phyloP scores from a whole-genome alignment of 1,140 invertebrate species.

The Epicauta chinensis region DNA sequence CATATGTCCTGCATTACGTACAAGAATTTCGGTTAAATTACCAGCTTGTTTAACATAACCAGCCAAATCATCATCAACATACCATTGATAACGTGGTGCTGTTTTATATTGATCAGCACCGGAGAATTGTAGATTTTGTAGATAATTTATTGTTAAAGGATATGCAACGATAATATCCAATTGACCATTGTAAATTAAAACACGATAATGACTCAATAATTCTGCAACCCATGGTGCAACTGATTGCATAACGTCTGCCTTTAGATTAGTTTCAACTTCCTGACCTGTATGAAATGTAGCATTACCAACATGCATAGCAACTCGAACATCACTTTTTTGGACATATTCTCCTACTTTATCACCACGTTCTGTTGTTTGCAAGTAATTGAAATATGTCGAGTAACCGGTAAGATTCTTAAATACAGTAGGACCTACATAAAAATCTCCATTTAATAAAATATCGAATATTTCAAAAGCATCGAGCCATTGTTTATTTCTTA shows the following conservation, averaged over 20 bases:
- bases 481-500: constrained; percentile 54
- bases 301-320: constrained; percentile 48
- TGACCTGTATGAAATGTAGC: constrained; percentile 45
- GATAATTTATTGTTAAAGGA: constrained; percentile 65
- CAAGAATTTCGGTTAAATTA: constrained; percentile 69
- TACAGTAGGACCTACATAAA: constrained; percentile 45
- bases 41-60: constrained; percentile 65
- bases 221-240: constrained; percentile 68
- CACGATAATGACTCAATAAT: constrained; percentile 59
- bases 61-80: constrained; percentile 58
- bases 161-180: constrained; percentile 81
- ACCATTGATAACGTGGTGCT: constrained; percentile 58
- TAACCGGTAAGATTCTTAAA: constrained; percentile 66
- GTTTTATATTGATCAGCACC: constrained; percentile 55
- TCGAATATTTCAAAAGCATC: constrained; percentile 63
- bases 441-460: constrained; percentile 56
- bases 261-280: constrained; percentile 62
- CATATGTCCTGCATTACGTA: constrained; percentile 76
- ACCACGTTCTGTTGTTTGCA: neutral
- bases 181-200: constrained; percentile 75
- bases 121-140: constrained; percentile 59
- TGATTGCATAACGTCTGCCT: constrained; percentile 76
- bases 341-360: constrained; percentile 50
- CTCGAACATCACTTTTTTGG: constrained; percentile 50
- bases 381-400: neutral